A percentile compares a stretch with the other conserved stretches of the same genome.
These are phyloP conservation scores for Rhimphoctona megacephalus DNA, from an alignment of 2,888 invertebrate species.

Conservation along the genomic window DNA sequence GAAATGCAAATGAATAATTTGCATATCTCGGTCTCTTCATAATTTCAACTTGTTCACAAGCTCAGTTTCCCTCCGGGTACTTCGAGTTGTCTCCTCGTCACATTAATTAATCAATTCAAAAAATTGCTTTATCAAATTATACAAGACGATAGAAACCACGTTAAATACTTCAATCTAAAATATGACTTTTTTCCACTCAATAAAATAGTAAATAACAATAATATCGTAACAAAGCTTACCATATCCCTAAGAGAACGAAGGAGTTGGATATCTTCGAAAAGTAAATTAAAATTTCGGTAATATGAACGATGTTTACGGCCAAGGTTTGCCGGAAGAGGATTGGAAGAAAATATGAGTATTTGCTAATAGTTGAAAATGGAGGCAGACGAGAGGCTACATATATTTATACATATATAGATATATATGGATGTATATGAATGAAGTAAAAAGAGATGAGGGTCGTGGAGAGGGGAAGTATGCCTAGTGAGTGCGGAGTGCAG, in stretches of 20 bases:
- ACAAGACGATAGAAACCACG: too few species aligned
- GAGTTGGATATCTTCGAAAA: neutral
- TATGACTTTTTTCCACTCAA: neutral
- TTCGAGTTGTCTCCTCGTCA: too few species aligned
- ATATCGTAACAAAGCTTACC: neutral
- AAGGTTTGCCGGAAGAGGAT: conserved; percentile 26
- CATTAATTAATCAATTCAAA: too few species aligned
- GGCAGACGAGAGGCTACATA: conserved; percentile 47
- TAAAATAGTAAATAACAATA: neutral
- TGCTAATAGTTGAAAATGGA: conserved; percentile 59
- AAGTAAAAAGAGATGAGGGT: conserved; percentile 18
- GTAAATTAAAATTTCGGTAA: conserved; percentile 32
- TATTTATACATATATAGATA: conserved; percentile 28
- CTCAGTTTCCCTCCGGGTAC: neutral
- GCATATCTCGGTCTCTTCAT: neutral
- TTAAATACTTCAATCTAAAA: too few species aligned
- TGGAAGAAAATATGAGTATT: conserved; percentile 56
- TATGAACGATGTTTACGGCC: conserved; percentile 49
- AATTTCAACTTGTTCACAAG: conserved; percentile 16
- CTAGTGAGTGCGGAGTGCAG: conserved; percentile 69
- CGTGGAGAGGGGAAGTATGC: conserved; percentile 45
- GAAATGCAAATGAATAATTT: neutral
- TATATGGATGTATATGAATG: neutral
- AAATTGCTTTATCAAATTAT: too few species aligned
- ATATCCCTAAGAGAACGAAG: neutral